These are phyloP conservation scores for Archocentrus centrarchus DNA, from an alignment of 2,113 vertebrate genomes.

Conservation along the genomic window DNA sequence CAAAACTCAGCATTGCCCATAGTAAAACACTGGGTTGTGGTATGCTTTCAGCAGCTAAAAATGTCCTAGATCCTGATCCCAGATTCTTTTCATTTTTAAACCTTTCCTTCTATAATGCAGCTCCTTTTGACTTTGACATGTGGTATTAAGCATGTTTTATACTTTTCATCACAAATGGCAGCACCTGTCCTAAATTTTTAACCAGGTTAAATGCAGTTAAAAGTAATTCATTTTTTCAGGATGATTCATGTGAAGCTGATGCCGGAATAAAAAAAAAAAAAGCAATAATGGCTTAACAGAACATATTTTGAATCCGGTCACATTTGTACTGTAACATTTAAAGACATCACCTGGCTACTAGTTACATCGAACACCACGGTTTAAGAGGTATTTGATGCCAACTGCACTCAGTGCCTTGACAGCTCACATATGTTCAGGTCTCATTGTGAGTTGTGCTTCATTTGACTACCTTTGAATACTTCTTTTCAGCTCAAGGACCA, in stretches of 20 bases:
- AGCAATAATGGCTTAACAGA: neutral
- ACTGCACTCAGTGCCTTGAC: neutral
- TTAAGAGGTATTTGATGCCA: neutral
- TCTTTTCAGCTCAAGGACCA: neutral
- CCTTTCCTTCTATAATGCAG: neutral
- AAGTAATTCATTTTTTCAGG: neutral
- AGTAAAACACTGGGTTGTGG: neutral
- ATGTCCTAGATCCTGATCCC: neutral
- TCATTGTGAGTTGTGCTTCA: neutral
- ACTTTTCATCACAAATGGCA: neutral
- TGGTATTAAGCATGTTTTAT: neutral
- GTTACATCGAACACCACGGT: neutral
- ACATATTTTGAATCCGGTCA: neutral
- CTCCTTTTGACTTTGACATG: neutral
- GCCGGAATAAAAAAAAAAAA: neutral
- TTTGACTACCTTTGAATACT: neutral
- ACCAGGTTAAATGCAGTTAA: neutral
- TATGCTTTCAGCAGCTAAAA: neutral
- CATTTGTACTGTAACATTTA: too few relatives aligned
- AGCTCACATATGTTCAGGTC: neutral
- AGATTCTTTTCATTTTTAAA: neutral
- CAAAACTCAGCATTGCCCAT: neutral
- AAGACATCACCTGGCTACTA: too few relatives aligned
- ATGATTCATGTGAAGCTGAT: neutral
- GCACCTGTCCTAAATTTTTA: neutral